Evolutionary conservation across 2,113 vertebrate species (phyloP), one percentile per base, ranked within the genome.

Genomic region (Xiphias gladius): DNA sequence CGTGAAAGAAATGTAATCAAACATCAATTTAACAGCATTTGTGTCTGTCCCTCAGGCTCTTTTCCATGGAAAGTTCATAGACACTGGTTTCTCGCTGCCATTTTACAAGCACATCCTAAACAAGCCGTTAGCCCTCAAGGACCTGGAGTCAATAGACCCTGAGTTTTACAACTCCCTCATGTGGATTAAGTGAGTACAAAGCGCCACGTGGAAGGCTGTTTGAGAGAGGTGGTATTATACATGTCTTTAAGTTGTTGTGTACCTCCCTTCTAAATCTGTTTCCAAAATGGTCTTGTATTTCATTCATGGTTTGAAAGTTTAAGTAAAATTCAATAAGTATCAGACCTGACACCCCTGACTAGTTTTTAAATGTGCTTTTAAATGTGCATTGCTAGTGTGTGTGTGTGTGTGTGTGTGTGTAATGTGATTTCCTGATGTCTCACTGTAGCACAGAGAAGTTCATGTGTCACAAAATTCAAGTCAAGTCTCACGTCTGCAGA

Each of bases 101-200:
- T 99, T 99, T 95, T 99, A 99, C 90, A 99, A 99, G 84, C 96
- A 98, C 73, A 99, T 99, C 84, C 94, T 99, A 22, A 99, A 97
- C 93, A 99, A 99, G 85, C 97, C 97, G 17, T 90, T 98, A 83
- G 97, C 96, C 82, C 95, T 99, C 79, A 99, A 99, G 89, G 98
- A 99, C 91, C 95, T 99, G 91, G 98, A 99, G 95, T 98, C 98
- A 26, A 96, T 99, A 76, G 98, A 99, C 91, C 97, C 97, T 3
- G 98, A 99, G 93, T 99, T 99, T 94, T 99, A 99, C 92, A 99
- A 99, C 94, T 99, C 98, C 57, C 97, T 99, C 94, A 99, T 99
- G 88, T 99, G 98, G 98, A 98, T 99, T 93, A 99, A 97, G 98
- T 99, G 93, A 96, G 97, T 97, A 89, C 86, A 46, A 20, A 66